Evolutionary conservation across 2,113 vertebrate species (phyloP), one percentile per base, ranked within the genome.

Genomic region (Oncorhynchus clarkii): DNA sequence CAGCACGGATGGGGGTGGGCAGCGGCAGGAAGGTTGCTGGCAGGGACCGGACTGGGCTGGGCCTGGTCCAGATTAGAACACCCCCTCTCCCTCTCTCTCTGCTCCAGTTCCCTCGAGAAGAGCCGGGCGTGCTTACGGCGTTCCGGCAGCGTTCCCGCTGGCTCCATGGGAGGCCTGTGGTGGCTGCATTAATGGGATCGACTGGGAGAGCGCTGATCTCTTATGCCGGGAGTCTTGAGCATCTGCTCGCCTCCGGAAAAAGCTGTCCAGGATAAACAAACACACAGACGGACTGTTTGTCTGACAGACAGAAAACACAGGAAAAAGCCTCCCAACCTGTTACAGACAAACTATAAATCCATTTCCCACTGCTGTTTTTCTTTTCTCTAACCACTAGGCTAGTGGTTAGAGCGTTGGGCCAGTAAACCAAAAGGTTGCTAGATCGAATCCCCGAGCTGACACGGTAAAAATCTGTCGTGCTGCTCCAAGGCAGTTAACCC

Each of bases 211-310:
- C 84, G 90, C 89, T 91, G 84, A 89, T 88, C 89, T 87, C 81
- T 80, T 79, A 82, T 82, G 78, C 82, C 69, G 83, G 79, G 88
- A 91, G 86, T 89, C 83, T 71, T 78, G 79, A 92, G 91, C 92
- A 93, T 93, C 91, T 92, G 92, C 86, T 92, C 75, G 82, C 84
- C 89, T 82, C 74, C 70, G 13, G 77, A 89, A 88, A 89, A 90
- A 91, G 76, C 87, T 89, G 88, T 90, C 88, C 71, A 39, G 86
- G 87, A 92, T 88, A 91, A 93, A 91, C 87, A 92, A 85, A 89
- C 87, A 89, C 60, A 72, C 64, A 79, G 49, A 67, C 76, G 49
- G 29, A 69, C 77, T 45, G 9, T 49, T 68, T 39, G 51, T 54
- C 39, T 26, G 20, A 59, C 16, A 70, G 11, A 73, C 51, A 14